Conservation (phyloP, 2,888 invertebrate species). For the Tachystola acroxantha region DNA sequence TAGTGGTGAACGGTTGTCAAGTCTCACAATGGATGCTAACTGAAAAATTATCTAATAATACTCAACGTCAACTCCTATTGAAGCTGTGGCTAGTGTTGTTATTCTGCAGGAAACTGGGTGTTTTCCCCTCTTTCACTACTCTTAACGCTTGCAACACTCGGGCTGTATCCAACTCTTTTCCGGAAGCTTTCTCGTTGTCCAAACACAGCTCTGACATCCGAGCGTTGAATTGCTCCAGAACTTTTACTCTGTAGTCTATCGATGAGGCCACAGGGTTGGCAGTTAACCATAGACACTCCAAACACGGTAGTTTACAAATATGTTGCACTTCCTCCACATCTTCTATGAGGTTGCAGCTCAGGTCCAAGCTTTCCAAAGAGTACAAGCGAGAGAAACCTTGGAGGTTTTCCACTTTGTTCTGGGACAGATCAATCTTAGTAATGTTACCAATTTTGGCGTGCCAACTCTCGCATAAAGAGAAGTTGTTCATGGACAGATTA, state of each 20-base stretch:
- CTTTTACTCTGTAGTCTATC: conserved; percentile 93
- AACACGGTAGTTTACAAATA: conserved; percentile 88
- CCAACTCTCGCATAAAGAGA: conserved; percentile 84
- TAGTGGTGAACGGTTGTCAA: too few species aligned
- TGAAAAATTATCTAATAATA: too few species aligned
- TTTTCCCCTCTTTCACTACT: conserved; percentile 84
- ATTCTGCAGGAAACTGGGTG: conserved; percentile 74
- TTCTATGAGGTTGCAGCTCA: conserved; percentile 90
- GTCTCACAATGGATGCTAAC: too few species aligned
- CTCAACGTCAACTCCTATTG: conserved; percentile 60
- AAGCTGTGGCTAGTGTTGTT: conserved; percentile 68
- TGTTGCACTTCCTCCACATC: conserved; percentile 89
- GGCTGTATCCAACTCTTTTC: conserved; percentile 94
- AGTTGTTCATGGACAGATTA: conserved; percentile 88
- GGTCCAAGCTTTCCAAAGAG: conserved; percentile 90
- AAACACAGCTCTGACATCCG: conserved; percentile 90
- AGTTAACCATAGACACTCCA: conserved; percentile 91
- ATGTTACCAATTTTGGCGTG: conserved; percentile 93
- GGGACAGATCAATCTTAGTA: conserved; percentile 89
- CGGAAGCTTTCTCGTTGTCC: conserved; percentile 92
- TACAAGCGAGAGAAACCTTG: conserved; percentile 89
- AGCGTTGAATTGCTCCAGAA: conserved; percentile 91
- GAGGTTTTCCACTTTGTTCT: conserved; percentile 87
- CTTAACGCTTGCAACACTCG: conserved; percentile 92
- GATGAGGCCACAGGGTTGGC: conserved; percentile 93